Evolutionary conservation across 2,113 vertebrate species (phyloP), one percentile per base, ranked within the genome.

Genomic region (Coregonus clupeaformis): DNA sequence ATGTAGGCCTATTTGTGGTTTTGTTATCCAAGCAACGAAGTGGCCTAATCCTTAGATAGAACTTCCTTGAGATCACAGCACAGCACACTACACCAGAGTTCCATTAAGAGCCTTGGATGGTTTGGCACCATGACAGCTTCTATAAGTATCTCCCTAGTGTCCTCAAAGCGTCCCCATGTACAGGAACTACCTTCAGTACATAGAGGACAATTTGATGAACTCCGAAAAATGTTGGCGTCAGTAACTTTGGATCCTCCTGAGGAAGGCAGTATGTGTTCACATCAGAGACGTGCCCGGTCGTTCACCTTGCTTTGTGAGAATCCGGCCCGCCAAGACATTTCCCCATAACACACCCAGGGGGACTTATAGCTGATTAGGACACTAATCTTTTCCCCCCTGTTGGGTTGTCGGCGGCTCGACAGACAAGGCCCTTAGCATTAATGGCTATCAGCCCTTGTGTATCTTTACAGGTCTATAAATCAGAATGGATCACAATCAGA

Each of bases 311-410:
- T 73, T 73, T 78, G 64, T 30, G 22, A 32, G 57, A 68, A 30
- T 67, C 59, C 30, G 52, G 22, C 25, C 30, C 9, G 6, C 25
- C 4, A 14, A 27, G 2, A 47, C 25, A 16, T 72, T 57, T 24
- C 59, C 20, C n/a, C 13, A 20, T 68, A 13, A 70, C 27, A 36
- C 27, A 69, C 68, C 49, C 69, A 2, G 18, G 49, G 80, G 82
- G 81, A 82, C 78, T 88, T 86, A 83, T 71, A 71, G 78, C 74
- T 80, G 85, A 87, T 89, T 86, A 82, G 80, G 68, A 80, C 82
- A 80, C 77, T 89, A 88, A 88, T 92, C 79, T 81, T 76, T 3
- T 92, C 91, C 92, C 79, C 88, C 74, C 45, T 78, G 36, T 42
- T 42, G 36, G 36, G 9, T 42, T 42, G 36, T 42, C 36, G 36